phyloP scores from a whole-genome alignment of 2,888 invertebrate genomes.

The Lycophotia porphyrea region DNA sequence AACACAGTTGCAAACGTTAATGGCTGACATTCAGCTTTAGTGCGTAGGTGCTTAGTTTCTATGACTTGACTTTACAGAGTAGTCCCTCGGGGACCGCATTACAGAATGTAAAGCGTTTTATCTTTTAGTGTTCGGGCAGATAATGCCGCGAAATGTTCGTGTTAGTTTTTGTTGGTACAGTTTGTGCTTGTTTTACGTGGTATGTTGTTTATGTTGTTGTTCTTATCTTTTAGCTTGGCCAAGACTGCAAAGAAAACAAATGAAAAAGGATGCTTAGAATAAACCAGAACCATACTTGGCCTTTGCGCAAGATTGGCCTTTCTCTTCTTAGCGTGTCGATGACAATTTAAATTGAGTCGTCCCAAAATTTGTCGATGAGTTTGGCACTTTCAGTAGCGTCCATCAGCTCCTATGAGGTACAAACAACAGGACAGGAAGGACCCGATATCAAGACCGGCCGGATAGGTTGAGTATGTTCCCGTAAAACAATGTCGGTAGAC shows the following conservation, averaged over 20 bases:
- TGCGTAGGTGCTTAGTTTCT: constrained; percentile 54
- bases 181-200: neutral
- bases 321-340: no score
- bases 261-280: no score
- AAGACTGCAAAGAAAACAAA: no score
- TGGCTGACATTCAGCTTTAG: constrained; percentile 56
- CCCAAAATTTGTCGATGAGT: no score
- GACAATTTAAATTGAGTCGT: no score
- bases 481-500: neutral
- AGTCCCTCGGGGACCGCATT: constrained; percentile 41
- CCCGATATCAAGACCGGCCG: neutral
- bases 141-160: constrained; percentile 20
- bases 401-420: no score
- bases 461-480: neutral
- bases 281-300: no score
- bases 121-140: constrained; percentile 40
- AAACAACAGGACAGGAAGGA: no score
- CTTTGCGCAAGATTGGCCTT: no score
- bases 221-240: neutral
- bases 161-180: constrained; percentile 23
- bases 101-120: constrained; percentile 60
- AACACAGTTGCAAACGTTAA: constrained; percentile 61
- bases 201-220: neutral
- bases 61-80: constrained; percentile 58
- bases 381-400: no score